Percentiles rank a stretch among this genome's conserved stretches.
phyloP scores from a whole-genome alignment of 1,140 invertebrate genomes.

The Drosophila sturtevanti region DNA sequence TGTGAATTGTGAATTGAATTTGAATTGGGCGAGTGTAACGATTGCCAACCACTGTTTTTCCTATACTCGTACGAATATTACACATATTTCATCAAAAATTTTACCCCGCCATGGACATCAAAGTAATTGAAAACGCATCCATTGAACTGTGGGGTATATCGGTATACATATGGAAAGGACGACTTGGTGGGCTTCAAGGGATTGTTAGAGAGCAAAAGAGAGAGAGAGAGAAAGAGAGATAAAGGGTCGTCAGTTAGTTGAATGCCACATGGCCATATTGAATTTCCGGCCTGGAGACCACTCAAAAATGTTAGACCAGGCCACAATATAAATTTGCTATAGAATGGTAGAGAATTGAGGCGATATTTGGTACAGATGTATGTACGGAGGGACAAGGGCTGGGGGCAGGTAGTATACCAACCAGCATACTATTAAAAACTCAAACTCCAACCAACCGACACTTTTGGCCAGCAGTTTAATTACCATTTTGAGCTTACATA shows the following conservation, averaged over 20 bases:
- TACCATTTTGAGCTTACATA: conserved; percentile 55
- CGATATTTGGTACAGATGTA: conserved; percentile 2
- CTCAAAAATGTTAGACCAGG: conserved; percentile 43
- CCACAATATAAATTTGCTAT: conserved; percentile 53
- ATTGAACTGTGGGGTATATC: conserved; percentile 31
- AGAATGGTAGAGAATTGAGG: background rate
- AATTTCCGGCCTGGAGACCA: conserved; percentile 25
- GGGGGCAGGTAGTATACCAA: background rate
- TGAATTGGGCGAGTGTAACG: conserved; percentile 22
- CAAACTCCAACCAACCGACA: conserved; percentile 36
- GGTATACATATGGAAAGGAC: background rate
- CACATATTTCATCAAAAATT: conserved; percentile 51
- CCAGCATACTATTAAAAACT: conserved; percentile 15
- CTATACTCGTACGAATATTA: conserved; percentile 37
- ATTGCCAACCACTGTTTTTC: conserved; percentile 2
- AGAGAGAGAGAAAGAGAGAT: too few relatives aligned
- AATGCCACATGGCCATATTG: conserved; percentile 8
- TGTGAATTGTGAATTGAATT: conserved; percentile 48
- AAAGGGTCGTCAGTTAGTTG: background rate
- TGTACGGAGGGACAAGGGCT: background rate
- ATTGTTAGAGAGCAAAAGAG: background rate
- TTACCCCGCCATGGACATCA: conserved; percentile 29
- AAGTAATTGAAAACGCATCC: conserved; percentile 61
- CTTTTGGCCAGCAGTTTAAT: conserved; percentile 71
- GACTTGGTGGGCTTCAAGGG: background rate